A percentile compares a stretch with the other conserved stretches of the same genome.
These are phyloP conservation scores for Pangasius macronema DNA, from an alignment of 2,797 vertebrate genomes.

Conservation along the genomic window DNA sequence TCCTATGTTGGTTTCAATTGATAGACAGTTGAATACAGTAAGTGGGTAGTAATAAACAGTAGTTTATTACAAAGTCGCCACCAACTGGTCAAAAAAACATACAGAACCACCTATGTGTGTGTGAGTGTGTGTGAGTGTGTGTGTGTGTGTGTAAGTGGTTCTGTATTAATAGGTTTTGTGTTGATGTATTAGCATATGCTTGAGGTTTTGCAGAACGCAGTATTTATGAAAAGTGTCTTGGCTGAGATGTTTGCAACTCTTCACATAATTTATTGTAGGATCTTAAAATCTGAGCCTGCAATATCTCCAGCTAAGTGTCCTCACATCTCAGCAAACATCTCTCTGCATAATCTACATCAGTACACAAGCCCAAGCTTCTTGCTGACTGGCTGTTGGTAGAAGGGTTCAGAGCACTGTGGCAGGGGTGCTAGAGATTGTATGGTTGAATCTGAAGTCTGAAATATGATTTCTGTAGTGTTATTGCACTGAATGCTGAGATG, in stretches of 20 bases:
- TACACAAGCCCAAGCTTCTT: neutral
- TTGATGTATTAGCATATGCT: neutral
- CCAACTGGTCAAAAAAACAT: neutral
- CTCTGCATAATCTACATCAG: neutral
- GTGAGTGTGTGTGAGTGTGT: rapidly evolving
- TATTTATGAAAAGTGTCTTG: neutral
- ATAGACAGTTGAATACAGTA: neutral
- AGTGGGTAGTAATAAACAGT: neutral
- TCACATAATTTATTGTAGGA: neutral
- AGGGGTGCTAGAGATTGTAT: neutral
- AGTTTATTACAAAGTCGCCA: neutral
- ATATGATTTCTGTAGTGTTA: neutral
- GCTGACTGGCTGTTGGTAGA: neutral
- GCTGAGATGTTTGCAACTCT: neutral
- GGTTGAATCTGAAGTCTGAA: neutral
- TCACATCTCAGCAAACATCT: neutral
- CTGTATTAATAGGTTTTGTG: neutral
- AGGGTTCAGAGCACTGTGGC: neutral
- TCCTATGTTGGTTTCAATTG: neutral
- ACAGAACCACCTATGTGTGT: too few species aligned
- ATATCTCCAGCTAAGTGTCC: neutral
- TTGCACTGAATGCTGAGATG: neutral
- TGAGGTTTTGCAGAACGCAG: neutral
- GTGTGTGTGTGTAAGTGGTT: neutral
- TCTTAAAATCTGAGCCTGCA: neutral